Evolutionary conservation across 2,888 invertebrate species (phyloP), one percentile per base, ranked within the genome.

Genomic region (Heliconius hortense): DNA sequence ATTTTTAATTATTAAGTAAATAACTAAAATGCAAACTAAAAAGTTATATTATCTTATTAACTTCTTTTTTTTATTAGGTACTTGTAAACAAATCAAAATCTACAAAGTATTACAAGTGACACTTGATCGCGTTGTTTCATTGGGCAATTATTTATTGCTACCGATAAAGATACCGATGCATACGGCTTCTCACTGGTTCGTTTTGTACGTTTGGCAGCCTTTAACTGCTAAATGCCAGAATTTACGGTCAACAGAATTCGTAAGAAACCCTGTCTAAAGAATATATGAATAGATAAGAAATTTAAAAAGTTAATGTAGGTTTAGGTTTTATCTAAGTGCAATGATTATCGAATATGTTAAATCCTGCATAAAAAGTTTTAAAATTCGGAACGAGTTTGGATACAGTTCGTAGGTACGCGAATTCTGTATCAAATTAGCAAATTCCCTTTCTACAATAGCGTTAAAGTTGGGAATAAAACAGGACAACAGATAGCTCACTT

Each of bases 61-160:
- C 56, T 56, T 56, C 56, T n/a, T n/a, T 13, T 60, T 60, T 60
- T 1, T 5, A 26, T 59, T 24, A 59, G 11, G 10, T n/a, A 56
- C 2, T 56, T n/a, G 13, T 24, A 60, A 60, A 60, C 15, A 60
- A 60, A 60, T 24, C 13, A 2, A 60, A n/a, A 24, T 59, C 4
- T n/a, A 68, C 48, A 53, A 8, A 26, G n/a, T 21, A 48, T 31
- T 26, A 35, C 24, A 70, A 31, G 7, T 7, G 71, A 60, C 26
- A 60, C 26, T 59, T 71, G 24, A 70, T 39, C 11, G 59, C 26
- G 21, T 24, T 39, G 39, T 71, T 60, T 31, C 24, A 71, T 71
- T 59, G 26, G 70, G 15, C 60, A 71, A 71, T 71, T n/a, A 56
- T 56, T n/a, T 56, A n/a, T 56, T 60, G 39, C 18, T 60, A 18